Evolutionary conservation across 2,113 vertebrate genomes (phyloP).

Genomic region (Phalacrocorax carbo): DNA sequence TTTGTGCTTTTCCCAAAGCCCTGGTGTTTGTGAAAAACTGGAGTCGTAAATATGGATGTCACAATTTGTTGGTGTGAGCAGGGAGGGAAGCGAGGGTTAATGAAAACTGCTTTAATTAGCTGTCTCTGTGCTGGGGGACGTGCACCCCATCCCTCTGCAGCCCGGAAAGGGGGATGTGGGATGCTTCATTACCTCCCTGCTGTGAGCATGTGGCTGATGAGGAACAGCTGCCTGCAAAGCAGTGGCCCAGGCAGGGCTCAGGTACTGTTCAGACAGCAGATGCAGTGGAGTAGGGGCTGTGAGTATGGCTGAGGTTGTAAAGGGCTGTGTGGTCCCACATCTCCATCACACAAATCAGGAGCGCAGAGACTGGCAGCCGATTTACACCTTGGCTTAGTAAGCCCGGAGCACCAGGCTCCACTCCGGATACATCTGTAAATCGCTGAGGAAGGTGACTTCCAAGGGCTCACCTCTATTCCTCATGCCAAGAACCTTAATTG

Average conservation of each 20-base stretch:
- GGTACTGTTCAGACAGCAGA: neutral
- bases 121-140: neutral
- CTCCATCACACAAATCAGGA: neutral
- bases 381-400: neutral
- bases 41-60: neutral
- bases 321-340: neutral
- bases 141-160: rapidly evolving
- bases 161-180: neutral
- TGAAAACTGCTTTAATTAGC: neutral
- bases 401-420: neutral
- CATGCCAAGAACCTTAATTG: neutral
- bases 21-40: neutral
- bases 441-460: neutral
- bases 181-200: neutral
- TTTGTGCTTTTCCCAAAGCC: neutral
- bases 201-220: neutral
- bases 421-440: rapidly evolving
- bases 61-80: neutral
- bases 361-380: rapidly evolving
- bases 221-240: neutral
- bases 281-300: neutral
- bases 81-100: neutral
- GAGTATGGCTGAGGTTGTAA: neutral
- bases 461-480: neutral
- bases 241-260: neutral